Conservation (phyloP, 2,113 vertebrate species). For the Pseudopipra pipra region DNA sequence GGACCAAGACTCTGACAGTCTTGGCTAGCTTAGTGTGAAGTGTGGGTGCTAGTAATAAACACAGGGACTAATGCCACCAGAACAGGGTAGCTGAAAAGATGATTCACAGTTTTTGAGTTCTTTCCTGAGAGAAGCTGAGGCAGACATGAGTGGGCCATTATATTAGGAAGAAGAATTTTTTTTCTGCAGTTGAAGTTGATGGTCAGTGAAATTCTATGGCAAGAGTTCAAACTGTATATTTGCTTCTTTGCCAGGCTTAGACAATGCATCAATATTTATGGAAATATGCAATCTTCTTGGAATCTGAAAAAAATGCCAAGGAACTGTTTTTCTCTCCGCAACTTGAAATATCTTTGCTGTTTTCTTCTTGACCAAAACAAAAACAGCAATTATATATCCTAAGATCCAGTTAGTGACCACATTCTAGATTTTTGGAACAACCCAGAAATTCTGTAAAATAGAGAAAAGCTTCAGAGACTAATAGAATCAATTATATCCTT, state of each 20-base stretch:
- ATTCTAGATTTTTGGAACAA: background rate
- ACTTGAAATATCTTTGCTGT: conserved; percentile 32
- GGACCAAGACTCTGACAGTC: background rate
- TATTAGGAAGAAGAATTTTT: conserved; percentile 5
- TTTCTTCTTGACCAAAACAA: conserved; percentile 18
- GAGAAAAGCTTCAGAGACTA: background rate
- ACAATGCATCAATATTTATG: conserved; percentile 58
- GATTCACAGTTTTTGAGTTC: background rate
- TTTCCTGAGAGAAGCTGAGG: background rate
- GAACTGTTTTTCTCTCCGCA: background rate
- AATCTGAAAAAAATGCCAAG: conserved; percentile 39
- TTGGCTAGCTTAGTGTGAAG: background rate
- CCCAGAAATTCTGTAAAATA: background rate
- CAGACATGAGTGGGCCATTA: background rate
- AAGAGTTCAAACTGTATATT: conserved; percentile 28
- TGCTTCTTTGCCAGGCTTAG: conserved; percentile 33
- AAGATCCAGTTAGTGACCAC: background rate
- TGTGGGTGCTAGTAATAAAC: background rate
- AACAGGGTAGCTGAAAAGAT: background rate
- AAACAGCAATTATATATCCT: conserved; percentile 1
- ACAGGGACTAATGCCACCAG: background rate
- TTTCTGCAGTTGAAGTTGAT: conserved; percentile 39
- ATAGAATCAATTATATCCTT: background rate
- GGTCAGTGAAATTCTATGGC: conserved; percentile 53
- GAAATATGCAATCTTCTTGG: conserved; percentile 28